phyloP scores from a whole-genome alignment of 2,888 invertebrate species.

The Apodemia zela region DNA sequence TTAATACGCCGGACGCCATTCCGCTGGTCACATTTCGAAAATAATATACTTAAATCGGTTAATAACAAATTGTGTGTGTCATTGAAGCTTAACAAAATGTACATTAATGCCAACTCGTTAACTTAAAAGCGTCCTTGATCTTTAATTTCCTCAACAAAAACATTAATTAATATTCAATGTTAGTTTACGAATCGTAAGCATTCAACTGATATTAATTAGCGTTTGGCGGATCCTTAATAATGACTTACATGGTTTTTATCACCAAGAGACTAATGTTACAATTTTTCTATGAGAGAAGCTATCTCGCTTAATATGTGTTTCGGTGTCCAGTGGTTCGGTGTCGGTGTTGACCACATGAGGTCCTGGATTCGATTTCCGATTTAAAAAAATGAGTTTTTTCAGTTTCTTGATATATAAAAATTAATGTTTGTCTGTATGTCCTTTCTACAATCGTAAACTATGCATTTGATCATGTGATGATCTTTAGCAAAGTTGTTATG shows the following conservation, averaged over 20 bases:
- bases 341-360: no score
- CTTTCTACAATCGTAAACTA: no score
- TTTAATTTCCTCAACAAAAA: slow-evolving; percentile 12
- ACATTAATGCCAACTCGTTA: slow-evolving; percentile 5
- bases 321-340: no score
- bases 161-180: not conserved
- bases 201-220: not conserved
- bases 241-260: not conserved
- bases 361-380: no score
- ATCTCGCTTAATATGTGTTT: no score
- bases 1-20: slow-evolving; percentile 50
- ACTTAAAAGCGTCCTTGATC: slow-evolving; percentile 9
- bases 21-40: slow-evolving; percentile 46
- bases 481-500: no score
- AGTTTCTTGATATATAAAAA: no score
- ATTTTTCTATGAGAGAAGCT: no score
- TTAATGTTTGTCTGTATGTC: no score
- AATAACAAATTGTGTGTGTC: not conserved
- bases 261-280: not conserved
- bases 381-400: no score
- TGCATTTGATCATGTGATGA: no score
- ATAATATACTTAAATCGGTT: slow-evolving; percentile 26
- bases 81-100: not conserved
- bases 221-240: not conserved
- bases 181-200: not conserved